Base-by-base conservation (phyloP, 2,797 vertebrate genomes). In the Myoxocephalus aenaeus region DNA sequence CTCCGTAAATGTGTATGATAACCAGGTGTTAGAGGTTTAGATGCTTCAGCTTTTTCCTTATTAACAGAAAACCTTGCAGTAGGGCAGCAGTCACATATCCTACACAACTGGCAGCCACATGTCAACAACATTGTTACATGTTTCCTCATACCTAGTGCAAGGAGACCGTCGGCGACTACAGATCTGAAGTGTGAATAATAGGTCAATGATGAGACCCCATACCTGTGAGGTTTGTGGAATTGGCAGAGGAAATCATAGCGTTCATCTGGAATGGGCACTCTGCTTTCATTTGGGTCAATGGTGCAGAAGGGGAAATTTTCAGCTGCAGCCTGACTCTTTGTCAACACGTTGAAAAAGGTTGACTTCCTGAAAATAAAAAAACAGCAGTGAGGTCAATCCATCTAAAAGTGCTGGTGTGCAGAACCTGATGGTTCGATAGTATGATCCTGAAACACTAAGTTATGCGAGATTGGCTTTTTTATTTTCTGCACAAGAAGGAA, bases 261-360 rank as follows among this genome's bases (percentile, higher is more conserved):
- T 91, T 96, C 96, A 93, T 97, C 97, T 86, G 96, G 97, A 92
- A 98, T 96, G 91, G 97, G 96, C 75, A 98, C 97, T 94, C 97
- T 95, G 93, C 97, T 98, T 95, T 99, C 97, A 89, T 99, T 98
- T 88, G 97, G 97, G 93, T 99, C 97, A 94, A 97, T 98, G 88
- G 97, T 98, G 94, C 97, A 98, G 96, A 99, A 99, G 70, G 97
- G 97, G 88, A 99, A 97, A 86, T 98, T 97, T 91, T 98, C 97
- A 58, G 97, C 97, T 73, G 97, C 95, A 1, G 96, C 96, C 86
- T 97, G 96, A 93, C 96, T 99, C 94, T 97, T 97, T 73, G 97
- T 99, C 93, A 97, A 93, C 75, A 97, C 96, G 79, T 97, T 98
- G 95, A 97, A 98, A 96, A 98, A 99, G 0, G 96, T 97, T 9